Conservation (phyloP, 2,797 vertebrate species). For the Crossoptilon crossoptilon region DNA sequence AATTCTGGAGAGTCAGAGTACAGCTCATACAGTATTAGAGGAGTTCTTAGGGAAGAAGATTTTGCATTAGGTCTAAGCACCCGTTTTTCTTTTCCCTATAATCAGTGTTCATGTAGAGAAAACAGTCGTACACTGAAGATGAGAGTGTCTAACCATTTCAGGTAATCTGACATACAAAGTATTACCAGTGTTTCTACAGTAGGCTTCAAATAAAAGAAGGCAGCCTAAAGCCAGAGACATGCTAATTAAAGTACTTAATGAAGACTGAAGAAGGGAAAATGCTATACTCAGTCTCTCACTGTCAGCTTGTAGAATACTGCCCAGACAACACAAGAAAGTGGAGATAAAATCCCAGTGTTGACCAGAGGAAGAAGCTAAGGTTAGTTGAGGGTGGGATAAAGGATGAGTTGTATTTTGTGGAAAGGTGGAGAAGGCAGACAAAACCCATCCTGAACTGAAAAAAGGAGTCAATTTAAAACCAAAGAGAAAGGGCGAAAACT, state of each 20-base stretch:
- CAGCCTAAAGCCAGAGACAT: background rate
- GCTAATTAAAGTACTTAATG: background rate
- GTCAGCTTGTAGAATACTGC: background rate
- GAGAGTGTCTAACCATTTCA: background rate
- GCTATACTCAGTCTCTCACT: background rate
- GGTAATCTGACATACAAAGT: background rate
- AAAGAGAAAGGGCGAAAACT: background rate
- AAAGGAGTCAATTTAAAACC: background rate
- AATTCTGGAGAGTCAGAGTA: background rate
- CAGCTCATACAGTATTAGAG: background rate
- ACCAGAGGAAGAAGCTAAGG: background rate
- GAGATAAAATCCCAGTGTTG: background rate
- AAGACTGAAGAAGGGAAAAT: background rate
- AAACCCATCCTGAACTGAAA: background rate
- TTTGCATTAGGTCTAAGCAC: background rate
- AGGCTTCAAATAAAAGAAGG: conserved; percentile 4
- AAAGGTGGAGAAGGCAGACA: background rate
- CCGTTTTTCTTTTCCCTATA: background rate
- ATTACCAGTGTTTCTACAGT: background rate
- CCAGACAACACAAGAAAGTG: background rate
- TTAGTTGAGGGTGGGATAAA: background rate
- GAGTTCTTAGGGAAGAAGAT: background rate
- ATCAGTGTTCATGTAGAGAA: background rate
- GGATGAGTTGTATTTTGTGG: fast-evolving
- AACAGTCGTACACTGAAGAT: background rate